phyloP scores from a whole-genome alignment of 2,888 invertebrate species.

The Catocala nupta region DNA sequence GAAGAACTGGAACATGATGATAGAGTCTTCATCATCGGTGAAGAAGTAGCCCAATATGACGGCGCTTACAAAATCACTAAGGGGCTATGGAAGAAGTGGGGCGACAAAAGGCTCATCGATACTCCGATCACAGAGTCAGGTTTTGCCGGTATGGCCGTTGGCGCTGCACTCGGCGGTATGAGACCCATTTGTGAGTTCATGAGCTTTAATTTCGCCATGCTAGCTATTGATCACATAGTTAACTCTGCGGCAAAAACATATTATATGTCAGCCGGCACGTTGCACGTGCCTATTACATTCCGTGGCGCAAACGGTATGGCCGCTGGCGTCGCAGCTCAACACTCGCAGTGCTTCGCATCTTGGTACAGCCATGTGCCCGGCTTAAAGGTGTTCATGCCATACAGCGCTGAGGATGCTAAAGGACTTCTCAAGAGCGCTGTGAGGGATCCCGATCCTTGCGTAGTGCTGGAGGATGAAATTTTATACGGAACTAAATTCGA shows the following conservation, averaged over 20 bases:
- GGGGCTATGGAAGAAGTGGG: constrained; percentile 99
- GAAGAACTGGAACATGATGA: constrained; percentile 99
- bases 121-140: constrained; percentile 99
- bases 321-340: constrained; percentile 97
- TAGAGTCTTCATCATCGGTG: constrained; percentile 95
- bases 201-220: constrained; percentile 99
- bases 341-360: constrained; percentile 98
- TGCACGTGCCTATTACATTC: constrained; percentile 98
- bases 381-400: constrained; percentile 97
- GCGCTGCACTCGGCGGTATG: constrained; percentile 97
- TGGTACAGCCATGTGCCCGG: constrained; percentile 99
- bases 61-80: constrained; percentile 98
- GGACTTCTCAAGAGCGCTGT: constrained; percentile 98
- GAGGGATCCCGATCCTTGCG: constrained; percentile 98
- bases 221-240: constrained; percentile 98
- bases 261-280: constrained; percentile 97
- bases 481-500: constrained; percentile 96
- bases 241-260: constrained; percentile 98
- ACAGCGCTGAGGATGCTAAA: constrained; percentile 96
- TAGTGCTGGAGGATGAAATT: constrained; percentile 97
- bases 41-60: constrained; percentile 99
- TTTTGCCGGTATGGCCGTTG: constrained; percentile 97
- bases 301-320: constrained; percentile 99
- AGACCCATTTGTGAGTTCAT: constrained; percentile 98
- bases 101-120: constrained; percentile 98